Conservation (phyloP, 2,888 invertebrate genomes). For the Diarsia dahlii region DNA sequence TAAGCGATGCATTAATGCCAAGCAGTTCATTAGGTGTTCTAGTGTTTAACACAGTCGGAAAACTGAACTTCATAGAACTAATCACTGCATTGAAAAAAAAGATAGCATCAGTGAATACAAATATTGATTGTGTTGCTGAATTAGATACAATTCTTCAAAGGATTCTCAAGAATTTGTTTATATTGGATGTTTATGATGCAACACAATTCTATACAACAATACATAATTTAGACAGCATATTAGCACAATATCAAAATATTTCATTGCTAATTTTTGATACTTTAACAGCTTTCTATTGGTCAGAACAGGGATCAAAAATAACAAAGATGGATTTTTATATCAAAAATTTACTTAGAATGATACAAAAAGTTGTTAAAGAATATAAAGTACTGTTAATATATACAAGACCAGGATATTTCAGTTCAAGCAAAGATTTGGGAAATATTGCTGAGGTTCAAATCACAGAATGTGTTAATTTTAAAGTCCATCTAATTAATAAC, state of each 20-base stretch:
- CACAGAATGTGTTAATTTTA: slow-evolving; percentile 79
- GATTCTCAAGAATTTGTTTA: slow-evolving; percentile 74
- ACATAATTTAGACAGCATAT: slow-evolving; percentile 83
- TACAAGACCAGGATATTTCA: slow-evolving; percentile 89
- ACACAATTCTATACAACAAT: slow-evolving; percentile 84
- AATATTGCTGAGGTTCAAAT: slow-evolving; percentile 72
- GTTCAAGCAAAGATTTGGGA: slow-evolving; percentile 79
- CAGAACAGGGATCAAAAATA: slow-evolving; percentile 85
- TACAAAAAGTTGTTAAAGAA: slow-evolving; percentile 86
- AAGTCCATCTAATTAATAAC: slow-evolving; percentile 75
- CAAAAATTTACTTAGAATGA: slow-evolving; percentile 80
- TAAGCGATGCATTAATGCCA: slow-evolving; percentile 79
- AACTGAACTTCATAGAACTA: slow-evolving; percentile 76
- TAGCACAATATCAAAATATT: slow-evolving; percentile 80
- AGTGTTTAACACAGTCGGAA: slow-evolving; percentile 85
- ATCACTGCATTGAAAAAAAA: slow-evolving; percentile 68
- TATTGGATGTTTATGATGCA: slow-evolving; percentile 83
- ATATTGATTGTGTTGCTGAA: slow-evolving; percentile 12
- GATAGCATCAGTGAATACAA: slow-evolving; percentile 14
- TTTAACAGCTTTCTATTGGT: slow-evolving; percentile 89
- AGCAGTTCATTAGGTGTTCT: slow-evolving; percentile 76
- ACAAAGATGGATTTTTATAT: slow-evolving; percentile 88
- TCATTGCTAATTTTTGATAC: slow-evolving; percentile 85
- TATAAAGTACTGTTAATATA: slow-evolving; percentile 89
- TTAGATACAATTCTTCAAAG: slow-evolving; percentile 59